Percentiles rank a stretch among this genome's conserved stretches.
Conservation (phyloP, 2,888 invertebrate species). For the Nephrotoma appendiculata region DNA sequence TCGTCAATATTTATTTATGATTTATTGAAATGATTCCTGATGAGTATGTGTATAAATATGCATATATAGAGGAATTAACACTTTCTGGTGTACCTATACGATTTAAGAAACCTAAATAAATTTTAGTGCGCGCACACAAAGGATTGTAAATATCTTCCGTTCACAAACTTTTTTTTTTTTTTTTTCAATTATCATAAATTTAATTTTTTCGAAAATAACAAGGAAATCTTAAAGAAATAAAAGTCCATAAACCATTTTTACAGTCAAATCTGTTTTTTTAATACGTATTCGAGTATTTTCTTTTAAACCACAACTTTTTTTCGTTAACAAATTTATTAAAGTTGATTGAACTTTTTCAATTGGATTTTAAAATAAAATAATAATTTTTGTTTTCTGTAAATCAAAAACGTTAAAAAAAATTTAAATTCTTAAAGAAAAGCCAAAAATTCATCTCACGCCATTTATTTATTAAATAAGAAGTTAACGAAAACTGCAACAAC, state of each 20-base stretch:
- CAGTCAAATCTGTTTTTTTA: background rate
- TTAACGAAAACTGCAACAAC: background rate
- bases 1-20: background rate
- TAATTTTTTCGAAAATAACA: background rate
- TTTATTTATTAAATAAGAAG: constrained; percentile 2
- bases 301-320: background rate
- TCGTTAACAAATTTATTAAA: background rate
- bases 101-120: background rate
- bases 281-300: background rate
- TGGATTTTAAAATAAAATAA: background rate
- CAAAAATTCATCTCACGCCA: constrained; percentile 4
- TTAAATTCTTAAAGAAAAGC: background rate
- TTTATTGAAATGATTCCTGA: background rate
- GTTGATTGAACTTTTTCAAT: constrained; percentile 4
- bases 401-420: background rate
- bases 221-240: background rate
- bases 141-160: background rate
- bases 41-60: background rate
- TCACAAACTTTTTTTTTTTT: background rate
- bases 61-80: background rate
- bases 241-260: background rate
- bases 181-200: background rate
- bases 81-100: background rate
- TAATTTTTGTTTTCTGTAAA: background rate
- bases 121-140: background rate